A percentile compares a stretch with the other conserved stretches of the same genome.
Evolutionary conservation across 2,888 invertebrate genomes (phyloP).

Genomic region (Rhodophaea formosa): DNA sequence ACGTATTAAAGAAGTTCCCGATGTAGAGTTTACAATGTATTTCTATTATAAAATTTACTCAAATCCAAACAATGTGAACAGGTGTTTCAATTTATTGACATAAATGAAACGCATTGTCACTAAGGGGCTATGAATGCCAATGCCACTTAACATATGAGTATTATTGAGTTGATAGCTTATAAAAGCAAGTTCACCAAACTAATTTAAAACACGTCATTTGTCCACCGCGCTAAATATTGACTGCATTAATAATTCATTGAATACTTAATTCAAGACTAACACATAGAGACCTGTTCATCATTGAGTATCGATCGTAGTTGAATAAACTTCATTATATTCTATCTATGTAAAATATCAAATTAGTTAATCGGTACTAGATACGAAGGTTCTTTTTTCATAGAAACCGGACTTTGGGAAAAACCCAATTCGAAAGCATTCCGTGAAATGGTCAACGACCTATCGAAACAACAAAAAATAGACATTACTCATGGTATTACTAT

Average conservation of each 20-base stretch:
- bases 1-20: too few species aligned
- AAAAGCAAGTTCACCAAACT: not conserved
- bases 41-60: too few species aligned
- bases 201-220: not conserved
- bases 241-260: constrained; percentile 27
- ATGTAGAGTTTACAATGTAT: too few species aligned
- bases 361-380: not conserved
- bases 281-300: constrained; percentile 6
- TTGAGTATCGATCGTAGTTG: not conserved
- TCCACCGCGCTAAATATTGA: not conserved
- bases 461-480: not conserved
- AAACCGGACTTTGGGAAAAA: not conserved
- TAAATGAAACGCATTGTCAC: not conserved
- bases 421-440: not conserved
- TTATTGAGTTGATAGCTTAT: not conserved
- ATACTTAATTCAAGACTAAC: constrained; percentile 21
- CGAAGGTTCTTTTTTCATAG: not conserved
- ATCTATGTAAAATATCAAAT: too few species aligned
- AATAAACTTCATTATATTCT: not conserved
- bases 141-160: not conserved
- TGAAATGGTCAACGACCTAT: constrained; percentile 6
- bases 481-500: not conserved
- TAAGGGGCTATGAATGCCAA: not conserved
- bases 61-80: not conserved
- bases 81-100: not conserved